Conservation (phyloP, 2,113 vertebrate species). For the chimpanzee (Pan troglodytes) region NHGRI_mPanTro3-v2.1_pri NC_072402.2:124080001-124080500, state of each 20-base stretch:
- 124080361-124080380: neutral
- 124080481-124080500: neutral
- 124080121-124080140: neutral
- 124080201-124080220: neutral
- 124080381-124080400: neutral
- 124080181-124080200: neutral
- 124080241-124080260: neutral
- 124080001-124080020: neutral
- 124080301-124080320: neutral
- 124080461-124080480: neutral
- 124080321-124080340: neutral
- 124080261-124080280: neutral
- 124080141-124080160: neutral
- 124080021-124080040: neutral
- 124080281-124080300: neutral
- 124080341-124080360: neutral
- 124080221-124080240: neutral
- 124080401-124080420: no score
- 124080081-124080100: neutral
- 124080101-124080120: neutral
- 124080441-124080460: neutral
- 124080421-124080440: neutral
- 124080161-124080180: neutral
- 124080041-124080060: neutral
- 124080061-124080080: neutral